Percentiles rank a stretch among this genome's conserved stretches.
Conservation (phyloP, 2,113 vertebrate species). For the Lycaon pictus region DNA sequence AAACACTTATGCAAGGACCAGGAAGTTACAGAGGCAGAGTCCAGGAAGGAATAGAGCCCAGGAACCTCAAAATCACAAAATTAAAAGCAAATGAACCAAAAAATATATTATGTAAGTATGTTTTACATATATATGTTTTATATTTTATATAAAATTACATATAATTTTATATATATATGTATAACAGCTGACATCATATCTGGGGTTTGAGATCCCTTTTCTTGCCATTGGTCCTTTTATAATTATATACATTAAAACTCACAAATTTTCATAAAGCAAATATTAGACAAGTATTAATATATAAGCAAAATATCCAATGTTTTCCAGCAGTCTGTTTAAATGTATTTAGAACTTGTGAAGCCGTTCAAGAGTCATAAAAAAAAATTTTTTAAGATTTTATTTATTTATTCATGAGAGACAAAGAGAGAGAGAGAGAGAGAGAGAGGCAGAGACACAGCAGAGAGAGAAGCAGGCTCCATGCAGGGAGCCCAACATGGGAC, state of each 20-base stretch:
- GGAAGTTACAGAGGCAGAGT: not conserved
- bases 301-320: not conserved
- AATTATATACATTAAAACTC: not conserved
- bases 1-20: not conserved
- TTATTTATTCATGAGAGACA: too few species aligned
- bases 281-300: not conserved
- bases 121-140: not conserved
- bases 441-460: too few species aligned
- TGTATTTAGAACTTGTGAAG: slow-evolving; percentile 25
- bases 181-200: not conserved
- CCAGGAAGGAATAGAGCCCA: not conserved
- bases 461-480: too few species aligned
- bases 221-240: not conserved
- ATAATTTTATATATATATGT: not conserved
- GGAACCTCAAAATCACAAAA: not conserved
- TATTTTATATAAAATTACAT: too few species aligned
- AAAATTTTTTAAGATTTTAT: too few species aligned
- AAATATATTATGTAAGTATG: not conserved
- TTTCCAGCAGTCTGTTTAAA: not conserved
- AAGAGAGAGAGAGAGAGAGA: too few species aligned
- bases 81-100: slow-evolving; percentile 1
- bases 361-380: slow-evolving; percentile 3
- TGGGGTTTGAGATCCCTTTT: not conserved
- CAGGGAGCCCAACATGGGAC: too few species aligned
- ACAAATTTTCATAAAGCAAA: slow-evolving; percentile 33